Evolutionary conservation across 2,888 invertebrate species (phyloP), one percentile per base, ranked within the genome.

Genomic region (Phasia obesa): DNA sequence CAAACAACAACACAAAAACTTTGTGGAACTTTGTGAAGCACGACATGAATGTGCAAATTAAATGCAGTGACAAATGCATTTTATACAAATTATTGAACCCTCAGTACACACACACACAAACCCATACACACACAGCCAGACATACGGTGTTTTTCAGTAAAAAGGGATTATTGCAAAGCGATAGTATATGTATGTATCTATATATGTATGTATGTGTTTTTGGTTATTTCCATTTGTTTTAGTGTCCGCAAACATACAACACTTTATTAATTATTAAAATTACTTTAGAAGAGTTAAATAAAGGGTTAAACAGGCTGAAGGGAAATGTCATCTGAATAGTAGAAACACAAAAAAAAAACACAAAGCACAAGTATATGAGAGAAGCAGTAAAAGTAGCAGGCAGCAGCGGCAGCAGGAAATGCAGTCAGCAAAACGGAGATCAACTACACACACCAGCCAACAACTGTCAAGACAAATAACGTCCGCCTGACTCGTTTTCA

Each of bases 41-140:
- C 64, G 49, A 57, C 78, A 71, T 76, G 79, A 84, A 81, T 79
- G 83, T 82, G 80, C 84, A 85, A 85, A 86, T 86, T 86, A 86
- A 86, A 85, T 86, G 85, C 85, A 86, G 84, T 86, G 86, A 86
- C 86, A 85, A 86, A 86, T 85, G 85, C 84, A 85, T 84, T 86
- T 83, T 78, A 84, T 38, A 79, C 79, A 79, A 79, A 82, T 78
- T 82, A 82, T 70, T 65, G 57, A 67, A 74, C 73, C 77, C 77
- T 59, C 60, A 74, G 15, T 64, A 31, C 6, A 49, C 53, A 44
- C 2, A 3, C 31, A 44, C 23, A 44, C 15, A 49, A 23, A 17
- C 47, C 9, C 4, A 1, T n/a, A 31, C 38, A 25, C 13, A 31
- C 15, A n/a, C 53, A 55, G 35, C 11, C 35, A 11, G 35, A 35